Percentiles rank a stretch among this genome's conserved stretches.
phyloP scores from a whole-genome alignment of 2,888 invertebrate genomes.

The Clivina fossor region DNA sequence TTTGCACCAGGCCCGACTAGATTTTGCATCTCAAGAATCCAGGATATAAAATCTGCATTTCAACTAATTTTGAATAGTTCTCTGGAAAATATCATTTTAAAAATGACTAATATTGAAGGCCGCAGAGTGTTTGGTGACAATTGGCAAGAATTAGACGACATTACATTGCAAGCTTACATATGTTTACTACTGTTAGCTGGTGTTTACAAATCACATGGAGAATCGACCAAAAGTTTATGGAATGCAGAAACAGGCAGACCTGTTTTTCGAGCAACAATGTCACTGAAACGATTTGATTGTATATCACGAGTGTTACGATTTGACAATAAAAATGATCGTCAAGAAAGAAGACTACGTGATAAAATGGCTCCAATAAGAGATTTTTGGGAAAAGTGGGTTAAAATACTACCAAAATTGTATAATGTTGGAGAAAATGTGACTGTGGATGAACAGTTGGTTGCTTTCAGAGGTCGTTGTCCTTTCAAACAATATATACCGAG shows the following conservation, averaged over 20 bases:
- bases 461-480: conserved; percentile 21
- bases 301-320: conserved; percentile 15
- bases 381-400: conserved; percentile 29
- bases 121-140: neutral
- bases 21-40: neutral
- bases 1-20: neutral
- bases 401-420: conserved; percentile 24
- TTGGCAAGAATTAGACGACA: neutral
- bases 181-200: conserved; percentile 25
- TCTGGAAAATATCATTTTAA: neutral
- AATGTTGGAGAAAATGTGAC: conserved; percentile 22
- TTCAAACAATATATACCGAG: conserved; percentile 16
- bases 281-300: conserved; percentile 6
- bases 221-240: conserved; percentile 14
- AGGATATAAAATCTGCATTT: neutral
- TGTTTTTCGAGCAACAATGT: conserved; percentile 23
- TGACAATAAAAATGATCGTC: conserved; percentile 8
- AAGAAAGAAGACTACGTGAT: conserved; percentile 9
- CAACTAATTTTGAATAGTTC: neutral
- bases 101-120: conserved; percentile 1
- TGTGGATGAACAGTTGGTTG: conserved; percentile 30
- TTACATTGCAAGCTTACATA: conserved; percentile 8
- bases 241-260: conserved; percentile 1
- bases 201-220: conserved; percentile 15
- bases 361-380: conserved; percentile 18